These are phyloP conservation scores for Tricholaema leucomelas DNA, from an alignment of 2,113 vertebrate species.

Conservation along the genomic window DNA sequence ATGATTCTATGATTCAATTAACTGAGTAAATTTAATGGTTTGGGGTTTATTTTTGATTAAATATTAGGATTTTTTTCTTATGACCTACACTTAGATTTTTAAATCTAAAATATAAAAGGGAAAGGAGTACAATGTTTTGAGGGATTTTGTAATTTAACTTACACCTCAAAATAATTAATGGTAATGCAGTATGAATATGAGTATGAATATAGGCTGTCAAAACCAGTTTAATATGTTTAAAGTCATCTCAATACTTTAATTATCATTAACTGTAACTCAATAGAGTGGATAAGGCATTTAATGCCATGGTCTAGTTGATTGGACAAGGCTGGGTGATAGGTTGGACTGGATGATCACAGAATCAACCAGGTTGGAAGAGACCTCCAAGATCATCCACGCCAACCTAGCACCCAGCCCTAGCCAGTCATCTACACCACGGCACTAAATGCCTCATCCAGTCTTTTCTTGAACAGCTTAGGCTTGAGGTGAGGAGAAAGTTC, in stretches of 20 bases:
- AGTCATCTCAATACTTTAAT: not conserved
- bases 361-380: too few species aligned
- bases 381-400: too few species aligned
- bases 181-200: not conserved
- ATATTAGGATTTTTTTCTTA: not conserved
- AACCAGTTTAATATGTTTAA: not conserved
- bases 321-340: too few species aligned
- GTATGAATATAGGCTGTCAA: not conserved
- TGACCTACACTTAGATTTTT: not conserved
- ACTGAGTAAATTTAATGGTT: not conserved
- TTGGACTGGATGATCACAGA: too few species aligned
- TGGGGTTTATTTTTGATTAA: not conserved
- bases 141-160: not conserved
- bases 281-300: too few species aligned
- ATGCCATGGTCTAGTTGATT: too few species aligned
- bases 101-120: not conserved
- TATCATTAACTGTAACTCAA: not conserved
- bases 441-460: too few species aligned
- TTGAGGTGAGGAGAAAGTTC: too few species aligned
- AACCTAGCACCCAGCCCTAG: too few species aligned
- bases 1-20: too few species aligned
- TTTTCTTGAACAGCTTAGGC: too few species aligned
- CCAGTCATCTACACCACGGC: too few species aligned
- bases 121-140: not conserved
- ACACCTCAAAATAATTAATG: not conserved